These are phyloP conservation scores for Hipparchia semele DNA, from an alignment of 2,888 invertebrate species.

Conservation along the genomic window DNA sequence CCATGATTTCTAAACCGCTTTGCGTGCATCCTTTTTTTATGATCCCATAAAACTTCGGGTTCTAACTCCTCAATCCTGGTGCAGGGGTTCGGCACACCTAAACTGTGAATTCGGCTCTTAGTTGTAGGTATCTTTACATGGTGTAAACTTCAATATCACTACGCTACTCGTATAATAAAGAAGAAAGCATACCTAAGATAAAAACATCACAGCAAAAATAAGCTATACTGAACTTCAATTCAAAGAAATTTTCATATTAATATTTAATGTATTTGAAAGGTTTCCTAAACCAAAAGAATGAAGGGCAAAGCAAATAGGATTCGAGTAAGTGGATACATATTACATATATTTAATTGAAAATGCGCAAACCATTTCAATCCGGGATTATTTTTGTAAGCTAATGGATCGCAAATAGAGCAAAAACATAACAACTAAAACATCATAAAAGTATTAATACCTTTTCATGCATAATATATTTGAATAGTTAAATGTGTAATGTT, in stretches of 20 bases:
- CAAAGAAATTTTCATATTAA: neutral
- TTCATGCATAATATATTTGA: no score
- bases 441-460: neutral
- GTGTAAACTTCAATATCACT: neutral
- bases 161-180: neutral
- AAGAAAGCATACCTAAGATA: neutral
- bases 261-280: neutral
- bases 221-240: neutral
- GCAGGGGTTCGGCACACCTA: no score
- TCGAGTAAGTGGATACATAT: neutral
- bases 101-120: no score
- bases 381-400: slow-evolving; percentile 14
- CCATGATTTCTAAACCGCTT: no score
- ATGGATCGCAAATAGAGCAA: slow-evolving; percentile 19
- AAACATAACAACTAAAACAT: neutral
- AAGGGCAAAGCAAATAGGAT: neutral
- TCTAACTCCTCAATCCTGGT: no score
- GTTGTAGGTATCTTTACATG: no score
- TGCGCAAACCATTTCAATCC: slow-evolving; percentile 10
- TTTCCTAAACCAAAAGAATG: slow-evolving; percentile 1
- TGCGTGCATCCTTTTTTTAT: no score
- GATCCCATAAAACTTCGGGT: no score
- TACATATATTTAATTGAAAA: neutral
- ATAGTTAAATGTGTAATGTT: no score
- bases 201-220: neutral